These are phyloP conservation scores for Atrichornis clamosus DNA, from an alignment of 2,113 vertebrate species.

Conservation along the genomic window DNA sequence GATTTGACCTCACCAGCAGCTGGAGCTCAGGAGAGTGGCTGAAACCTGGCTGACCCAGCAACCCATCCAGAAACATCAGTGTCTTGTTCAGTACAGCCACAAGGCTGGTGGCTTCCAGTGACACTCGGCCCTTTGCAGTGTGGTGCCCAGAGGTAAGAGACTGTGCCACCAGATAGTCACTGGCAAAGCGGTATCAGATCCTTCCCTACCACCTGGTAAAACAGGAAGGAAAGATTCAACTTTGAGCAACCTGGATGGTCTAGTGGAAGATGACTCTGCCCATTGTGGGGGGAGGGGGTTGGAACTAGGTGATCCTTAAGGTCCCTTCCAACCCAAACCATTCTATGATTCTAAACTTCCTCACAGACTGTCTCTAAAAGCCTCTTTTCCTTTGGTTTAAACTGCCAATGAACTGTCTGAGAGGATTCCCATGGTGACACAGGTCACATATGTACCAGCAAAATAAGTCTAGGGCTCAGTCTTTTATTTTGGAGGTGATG, in stretches of 20 bases:
- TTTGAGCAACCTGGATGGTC: background rate
- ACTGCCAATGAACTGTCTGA: background rate
- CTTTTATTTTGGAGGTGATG: background rate
- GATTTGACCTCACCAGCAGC: background rate
- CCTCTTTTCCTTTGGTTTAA: background rate
- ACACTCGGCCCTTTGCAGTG: background rate
- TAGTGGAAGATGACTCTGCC: background rate
- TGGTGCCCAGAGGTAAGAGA: background rate
- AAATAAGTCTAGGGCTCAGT: background rate
- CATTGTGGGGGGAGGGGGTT: background rate
- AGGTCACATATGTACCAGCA: background rate
- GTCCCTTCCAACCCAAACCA: background rate
- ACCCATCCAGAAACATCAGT: background rate
- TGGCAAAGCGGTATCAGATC: background rate
- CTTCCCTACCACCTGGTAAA: background rate
- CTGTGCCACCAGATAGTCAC: accelerated
- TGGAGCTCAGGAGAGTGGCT: background rate
- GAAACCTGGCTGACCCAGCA: background rate
- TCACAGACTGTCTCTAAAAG: background rate
- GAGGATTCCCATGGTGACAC: background rate
- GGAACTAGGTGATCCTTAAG: background rate
- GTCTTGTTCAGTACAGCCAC: background rate
- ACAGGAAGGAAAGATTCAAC: background rate
- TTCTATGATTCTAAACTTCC: background rate
- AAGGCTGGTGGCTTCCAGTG: background rate